Conservation (phyloP, 37 sponge, comb jelly and placozoan species). For the Geodia barretti region DNA sequence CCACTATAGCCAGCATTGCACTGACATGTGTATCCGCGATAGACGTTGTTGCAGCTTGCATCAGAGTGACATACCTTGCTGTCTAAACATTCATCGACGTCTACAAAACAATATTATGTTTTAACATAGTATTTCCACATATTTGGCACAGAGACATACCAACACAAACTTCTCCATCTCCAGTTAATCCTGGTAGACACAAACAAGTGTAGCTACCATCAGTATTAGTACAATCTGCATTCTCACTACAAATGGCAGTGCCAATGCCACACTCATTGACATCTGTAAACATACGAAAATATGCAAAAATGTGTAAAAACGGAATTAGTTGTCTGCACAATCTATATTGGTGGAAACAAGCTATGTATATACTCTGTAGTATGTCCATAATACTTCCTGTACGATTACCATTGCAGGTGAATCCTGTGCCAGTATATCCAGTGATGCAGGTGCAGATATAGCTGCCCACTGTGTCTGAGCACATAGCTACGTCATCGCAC, state of each 20-base stretch:
- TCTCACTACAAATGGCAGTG: neutral
- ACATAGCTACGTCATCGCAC: neutral
- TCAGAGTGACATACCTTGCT: too few species aligned
- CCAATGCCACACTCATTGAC: conserved; percentile 1
- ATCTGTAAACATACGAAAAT: neutral
- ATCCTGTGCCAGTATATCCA: neutral
- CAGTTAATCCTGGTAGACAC: neutral
- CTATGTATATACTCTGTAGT: too few species aligned
- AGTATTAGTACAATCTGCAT: conserved; percentile 3
- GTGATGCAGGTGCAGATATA: neutral
- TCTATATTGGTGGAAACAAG: too few species aligned
- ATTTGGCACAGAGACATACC: too few species aligned
- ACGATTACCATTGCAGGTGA: too few species aligned
- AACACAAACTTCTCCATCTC: neutral
- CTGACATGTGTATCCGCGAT: neutral
- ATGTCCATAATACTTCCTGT: too few species aligned
- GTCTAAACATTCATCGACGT: conserved; percentile 6
- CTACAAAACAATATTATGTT: too few species aligned
- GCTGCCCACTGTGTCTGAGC: conserved; percentile 6
- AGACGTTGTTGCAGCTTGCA: neutral
- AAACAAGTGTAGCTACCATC: conserved; percentile 1
- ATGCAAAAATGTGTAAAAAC: too few species aligned
- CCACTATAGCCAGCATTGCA: neutral
- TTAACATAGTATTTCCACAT: too few species aligned
- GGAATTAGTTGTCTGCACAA: too few species aligned